These are phyloP conservation scores for Channa argus DNA, from an alignment of 2,113 vertebrate genomes.

Conservation along the genomic window DNA sequence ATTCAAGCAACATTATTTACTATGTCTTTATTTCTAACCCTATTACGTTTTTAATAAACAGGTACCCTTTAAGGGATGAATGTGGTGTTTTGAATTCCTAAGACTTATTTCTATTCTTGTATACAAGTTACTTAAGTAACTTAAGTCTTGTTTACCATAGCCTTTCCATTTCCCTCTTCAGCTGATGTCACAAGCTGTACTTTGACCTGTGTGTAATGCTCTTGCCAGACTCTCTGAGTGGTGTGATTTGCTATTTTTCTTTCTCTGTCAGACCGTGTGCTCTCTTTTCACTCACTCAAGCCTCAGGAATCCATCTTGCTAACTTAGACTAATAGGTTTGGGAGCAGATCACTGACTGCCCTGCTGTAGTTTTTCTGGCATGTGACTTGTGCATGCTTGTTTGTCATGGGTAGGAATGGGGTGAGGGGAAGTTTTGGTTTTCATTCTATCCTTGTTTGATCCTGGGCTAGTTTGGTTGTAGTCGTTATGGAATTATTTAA, in stretches of 20 bases:
- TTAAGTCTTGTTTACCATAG: slow-evolving; percentile 56
- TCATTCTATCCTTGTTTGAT: slow-evolving; percentile 36
- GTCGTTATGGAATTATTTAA: not conserved
- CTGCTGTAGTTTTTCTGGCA: slow-evolving; percentile 17
- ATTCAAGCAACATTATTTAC: not conserved
- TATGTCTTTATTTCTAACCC: not conserved
- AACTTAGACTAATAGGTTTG: slow-evolving; percentile 11
- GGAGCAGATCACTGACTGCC: slow-evolving; percentile 22
- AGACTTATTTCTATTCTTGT: slow-evolving; percentile 20
- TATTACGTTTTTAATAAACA: not conserved
- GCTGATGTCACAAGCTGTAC: slow-evolving; percentile 27
- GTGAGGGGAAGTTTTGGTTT: slow-evolving; percentile 38
- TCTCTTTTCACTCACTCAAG: slow-evolving; percentile 28
- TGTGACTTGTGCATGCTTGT: slow-evolving; percentile 25
- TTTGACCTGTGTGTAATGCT: slow-evolving; percentile 29
- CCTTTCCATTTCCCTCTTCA: slow-evolving; percentile 50
- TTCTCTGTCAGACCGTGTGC: slow-evolving; percentile 48
- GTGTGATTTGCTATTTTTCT: slow-evolving; percentile 66
- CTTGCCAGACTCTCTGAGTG: slow-evolving; percentile 10
- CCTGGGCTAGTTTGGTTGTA: not conserved
- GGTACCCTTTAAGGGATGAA: not conserved
- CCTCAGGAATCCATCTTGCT: slow-evolving; percentile 35
- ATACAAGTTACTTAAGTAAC: slow-evolving; percentile 25
- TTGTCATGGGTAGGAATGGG: not conserved
- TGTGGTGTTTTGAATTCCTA: not conserved